Percentiles rank a stretch among this genome's conserved stretches.
phyloP scores from a whole-genome alignment of 2,888 invertebrate species.

The Perizoma flavofasciatum region DNA sequence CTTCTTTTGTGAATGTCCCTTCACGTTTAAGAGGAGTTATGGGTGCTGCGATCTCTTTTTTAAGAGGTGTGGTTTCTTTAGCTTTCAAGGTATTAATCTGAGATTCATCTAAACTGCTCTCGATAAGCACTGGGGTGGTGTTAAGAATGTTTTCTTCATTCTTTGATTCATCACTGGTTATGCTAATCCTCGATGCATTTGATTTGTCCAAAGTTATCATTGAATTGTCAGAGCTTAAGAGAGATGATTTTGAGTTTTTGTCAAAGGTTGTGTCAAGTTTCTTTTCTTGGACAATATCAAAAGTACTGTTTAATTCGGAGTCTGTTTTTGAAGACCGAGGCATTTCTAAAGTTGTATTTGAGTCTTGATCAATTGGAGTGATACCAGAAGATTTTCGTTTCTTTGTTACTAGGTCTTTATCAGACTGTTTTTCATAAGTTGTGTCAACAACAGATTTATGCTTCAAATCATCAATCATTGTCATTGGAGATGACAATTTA shows the following conservation, averaged over 20 bases:
- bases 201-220: slow-evolving; percentile 56
- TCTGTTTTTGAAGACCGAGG: slow-evolving; percentile 15
- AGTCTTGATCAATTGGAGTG: slow-evolving; percentile 17
- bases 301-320: slow-evolving; percentile 21
- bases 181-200: slow-evolving; percentile 58
- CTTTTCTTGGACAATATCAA: slow-evolving; percentile 43
- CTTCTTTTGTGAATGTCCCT: slow-evolving; percentile 73
- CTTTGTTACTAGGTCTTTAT: slow-evolving; percentile 7
- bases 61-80: slow-evolving; percentile 9
- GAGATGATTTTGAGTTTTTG: slow-evolving; percentile 55
- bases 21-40: slow-evolving; percentile 64
- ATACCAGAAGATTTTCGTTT: slow-evolving; percentile 7
- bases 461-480: slow-evolving; percentile 20
- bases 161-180: slow-evolving; percentile 68
- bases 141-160: slow-evolving; percentile 60
- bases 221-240: slow-evolving; percentile 58
- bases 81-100: slow-evolving; percentile 30
- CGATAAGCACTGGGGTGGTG: slow-evolving; percentile 64
- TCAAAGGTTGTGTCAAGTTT: slow-evolving; percentile 57
- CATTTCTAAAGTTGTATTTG: slow-evolving; percentile 5
- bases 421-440: slow-evolving; percentile 35
- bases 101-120: slow-evolving; percentile 69
- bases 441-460: slow-evolving; percentile 25
- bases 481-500: slow-evolving; percentile 12
- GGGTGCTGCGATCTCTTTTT: slow-evolving; percentile 16